Percentiles rank a stretch among this genome's conserved stretches.
These are phyloP conservation scores for Malthinus flaveolus DNA, from an alignment of 2,888 invertebrate species.

Conservation along the genomic window DNA sequence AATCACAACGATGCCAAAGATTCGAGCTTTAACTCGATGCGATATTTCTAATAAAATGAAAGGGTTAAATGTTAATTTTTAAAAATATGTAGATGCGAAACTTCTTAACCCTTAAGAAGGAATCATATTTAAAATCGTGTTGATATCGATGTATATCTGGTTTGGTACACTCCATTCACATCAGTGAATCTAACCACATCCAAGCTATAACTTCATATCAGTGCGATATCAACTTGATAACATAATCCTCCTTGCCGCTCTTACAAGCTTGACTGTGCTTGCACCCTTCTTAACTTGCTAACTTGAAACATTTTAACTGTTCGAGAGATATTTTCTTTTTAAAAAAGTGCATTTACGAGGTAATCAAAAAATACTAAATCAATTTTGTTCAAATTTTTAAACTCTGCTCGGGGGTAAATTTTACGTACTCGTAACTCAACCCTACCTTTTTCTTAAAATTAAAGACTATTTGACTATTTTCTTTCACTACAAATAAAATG, in stretches of 20 bases:
- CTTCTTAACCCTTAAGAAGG: slow-evolving; percentile 27
- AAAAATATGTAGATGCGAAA: not conserved
- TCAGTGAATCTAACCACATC: slow-evolving; percentile 52
- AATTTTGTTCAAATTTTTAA: no score
- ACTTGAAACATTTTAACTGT: slow-evolving; percentile 25
- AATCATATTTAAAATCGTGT: slow-evolving; percentile 38
- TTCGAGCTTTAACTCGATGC: no score
- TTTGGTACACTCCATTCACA: slow-evolving; percentile 44
- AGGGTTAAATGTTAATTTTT: not conserved
- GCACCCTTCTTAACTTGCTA: slow-evolving; percentile 29
- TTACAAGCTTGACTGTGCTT: slow-evolving; percentile 29
- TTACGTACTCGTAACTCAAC: no score
- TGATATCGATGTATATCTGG: slow-evolving; percentile 40
- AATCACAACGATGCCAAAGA: no score
- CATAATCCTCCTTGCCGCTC: slow-evolving; percentile 37
- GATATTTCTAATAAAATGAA: no score
- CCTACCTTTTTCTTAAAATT: no score
- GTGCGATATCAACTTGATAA: slow-evolving; percentile 49
- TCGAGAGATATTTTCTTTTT: slow-evolving; percentile 14
- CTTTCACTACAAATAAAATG: no score
- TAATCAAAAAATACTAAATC: no score
- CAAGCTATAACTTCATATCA: slow-evolving; percentile 51
- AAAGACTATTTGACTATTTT: no score
- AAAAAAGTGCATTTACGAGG: not conserved
- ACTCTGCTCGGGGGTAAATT: no score